A percentile compares a stretch with the other conserved stretches of the same genome.
Evolutionary conservation across 2,797 vertebrate genomes (phyloP).

Genomic region (Martes flavigula): DNA sequence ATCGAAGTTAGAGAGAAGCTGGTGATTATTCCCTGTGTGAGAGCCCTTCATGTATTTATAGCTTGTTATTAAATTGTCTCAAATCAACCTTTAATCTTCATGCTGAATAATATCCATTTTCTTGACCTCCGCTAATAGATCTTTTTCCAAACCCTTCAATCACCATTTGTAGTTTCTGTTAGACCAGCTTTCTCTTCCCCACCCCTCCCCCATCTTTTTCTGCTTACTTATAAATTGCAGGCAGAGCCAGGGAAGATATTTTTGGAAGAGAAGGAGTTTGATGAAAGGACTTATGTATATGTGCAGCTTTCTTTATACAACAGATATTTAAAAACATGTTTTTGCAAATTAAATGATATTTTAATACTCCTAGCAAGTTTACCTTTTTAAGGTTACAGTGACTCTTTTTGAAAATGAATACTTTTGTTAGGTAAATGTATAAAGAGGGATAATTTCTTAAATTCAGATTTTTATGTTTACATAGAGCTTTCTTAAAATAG

Average conservation of each 20-base stretch:
- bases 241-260: constrained; percentile 34
- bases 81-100: constrained; percentile 65
- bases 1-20: constrained; percentile 51
- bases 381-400: not conserved
- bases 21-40: constrained; percentile 59
- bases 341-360: constrained; percentile 55
- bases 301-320: constrained; percentile 37
- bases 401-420: constrained; percentile 43
- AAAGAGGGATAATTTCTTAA: constrained; percentile 12
- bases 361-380: constrained; percentile 39
- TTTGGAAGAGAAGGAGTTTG: constrained; percentile 54
- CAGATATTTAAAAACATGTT: constrained; percentile 46
- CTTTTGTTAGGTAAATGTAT: constrained; percentile 45
- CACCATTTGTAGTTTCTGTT: constrained; percentile 28
- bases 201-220: not conserved
- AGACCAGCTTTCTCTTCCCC: not conserved
- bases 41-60: constrained; percentile 60
- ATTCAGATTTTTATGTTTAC: constrained; percentile 51
- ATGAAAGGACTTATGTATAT: constrained; percentile 49
- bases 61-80: constrained; percentile 61
- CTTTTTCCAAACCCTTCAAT: constrained; percentile 56
- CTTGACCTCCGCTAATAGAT: constrained; percentile 58
- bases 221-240: not conserved
- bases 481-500: not conserved
- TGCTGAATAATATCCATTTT: constrained; percentile 55